Evolutionary conservation across 2,797 vertebrate species (phyloP), one percentile per base, ranked within the genome.

Genomic region (Rhodeus uyekii): DNA sequence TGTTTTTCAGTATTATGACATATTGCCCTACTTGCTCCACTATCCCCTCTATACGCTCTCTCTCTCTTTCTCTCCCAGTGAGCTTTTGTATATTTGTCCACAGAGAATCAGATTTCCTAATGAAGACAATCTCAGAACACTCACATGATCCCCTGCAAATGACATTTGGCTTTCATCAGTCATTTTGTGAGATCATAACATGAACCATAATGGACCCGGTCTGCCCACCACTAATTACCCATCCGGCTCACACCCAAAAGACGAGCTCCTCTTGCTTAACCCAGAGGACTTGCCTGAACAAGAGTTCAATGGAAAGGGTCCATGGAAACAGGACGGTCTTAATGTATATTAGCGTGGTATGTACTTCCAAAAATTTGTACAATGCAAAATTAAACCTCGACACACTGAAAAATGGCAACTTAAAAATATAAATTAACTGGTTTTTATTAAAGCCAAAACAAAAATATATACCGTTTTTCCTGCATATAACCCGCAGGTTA

Each of bases 101-200:
- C 32, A n/a, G 73, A 80, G 82, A 78, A 67, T 76, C 75, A 65
- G 61, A 50, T 77, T 85, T 86, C 60, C 64, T 87, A 85, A 87
- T 87, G 83, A 87, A 87, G 82, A 76, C 80, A 83, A 86, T 86
- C 83, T 81, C 48, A n/a, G 61, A 32, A 48, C 74, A 80, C 83
- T 85, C 86, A 46, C 84, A 85, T 84, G 87, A 88, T 69, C 64
- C 61, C 36, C 24, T 46, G 73, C 24, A 81, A 69, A 85, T 42
- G 69, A 65, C 58, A 36, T 39, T n/a, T 60, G 58, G 60, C 69
- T 80, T 65, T 83, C 34, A 32, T 83, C 55, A 72, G 53, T 58
- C 65, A 77, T 85, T 82, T 83, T 86, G 29, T 77, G 46, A 76
- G 68, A 83, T 46, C 80, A 76, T 64, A 80, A 55, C 64, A 82